A percentile compares a stretch with the other conserved stretches of the same genome.
Evolutionary conservation across 2,113 vertebrate genomes (phyloP).

Genomic region (Colistium nudipinnis): DNA sequence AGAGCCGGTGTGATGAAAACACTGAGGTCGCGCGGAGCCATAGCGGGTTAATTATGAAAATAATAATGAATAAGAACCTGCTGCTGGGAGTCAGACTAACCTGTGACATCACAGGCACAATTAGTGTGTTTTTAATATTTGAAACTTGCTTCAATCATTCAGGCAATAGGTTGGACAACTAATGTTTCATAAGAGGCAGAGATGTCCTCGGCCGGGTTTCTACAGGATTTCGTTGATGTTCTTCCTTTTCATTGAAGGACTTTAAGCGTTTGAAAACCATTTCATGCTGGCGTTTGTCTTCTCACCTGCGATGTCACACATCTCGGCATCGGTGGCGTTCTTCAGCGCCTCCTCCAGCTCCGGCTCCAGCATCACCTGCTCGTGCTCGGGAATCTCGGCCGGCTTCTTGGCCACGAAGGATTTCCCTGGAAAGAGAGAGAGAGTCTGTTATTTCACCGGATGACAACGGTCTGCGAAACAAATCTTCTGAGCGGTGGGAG

Average conservation of each 20-base stretch:
- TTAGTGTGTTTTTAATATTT: too few species aligned
- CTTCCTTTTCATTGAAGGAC: too few species aligned
- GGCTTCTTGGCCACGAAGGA: slow-evolving; percentile 86
- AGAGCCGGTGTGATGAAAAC: slow-evolving; percentile 31
- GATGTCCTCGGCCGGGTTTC: too few species aligned
- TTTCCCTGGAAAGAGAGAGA: slow-evolving; percentile 80
- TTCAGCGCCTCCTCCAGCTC: slow-evolving; percentile 94
- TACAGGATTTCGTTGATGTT: too few species aligned
- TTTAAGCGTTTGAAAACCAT: too few species aligned
- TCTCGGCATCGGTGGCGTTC: slow-evolving; percentile 93
- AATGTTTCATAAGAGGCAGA: too few species aligned
- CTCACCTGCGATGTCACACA: slow-evolving; percentile 96
- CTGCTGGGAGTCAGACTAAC: background rate
- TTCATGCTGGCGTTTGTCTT: too few species aligned
- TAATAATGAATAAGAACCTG: slow-evolving; percentile 35
- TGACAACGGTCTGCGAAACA: too few species aligned
- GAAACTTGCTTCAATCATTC: too few species aligned
- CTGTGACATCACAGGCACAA: background rate
- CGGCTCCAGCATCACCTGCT: slow-evolving; percentile 92
- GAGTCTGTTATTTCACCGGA: too few species aligned
- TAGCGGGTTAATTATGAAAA: slow-evolving; percentile 16
- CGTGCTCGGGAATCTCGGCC: slow-evolving; percentile 83
- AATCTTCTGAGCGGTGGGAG: too few species aligned
- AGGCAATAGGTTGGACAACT: too few species aligned
- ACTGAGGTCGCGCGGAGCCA: slow-evolving; percentile 15